Conservation (phyloP, 1,140 invertebrate species). For the Aradophagus sp. region DNA sequence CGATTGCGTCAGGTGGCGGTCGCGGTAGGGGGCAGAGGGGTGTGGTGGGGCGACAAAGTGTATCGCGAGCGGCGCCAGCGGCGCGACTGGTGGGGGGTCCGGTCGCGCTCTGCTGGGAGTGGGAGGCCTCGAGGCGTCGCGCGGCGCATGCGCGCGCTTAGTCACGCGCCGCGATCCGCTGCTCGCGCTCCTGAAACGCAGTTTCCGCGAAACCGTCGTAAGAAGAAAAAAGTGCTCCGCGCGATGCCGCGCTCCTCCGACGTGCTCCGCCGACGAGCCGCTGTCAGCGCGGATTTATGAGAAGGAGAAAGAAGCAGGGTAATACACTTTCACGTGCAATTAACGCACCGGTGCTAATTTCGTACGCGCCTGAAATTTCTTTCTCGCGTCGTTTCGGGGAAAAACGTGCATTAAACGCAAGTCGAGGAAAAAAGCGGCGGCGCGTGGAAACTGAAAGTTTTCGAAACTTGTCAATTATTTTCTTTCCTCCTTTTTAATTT, state of each 20-base stretch:
- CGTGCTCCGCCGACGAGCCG: constrained; percentile 39
- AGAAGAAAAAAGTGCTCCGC: constrained; percentile 64
- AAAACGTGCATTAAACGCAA: too few relatives aligned
- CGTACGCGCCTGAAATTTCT: background rate
- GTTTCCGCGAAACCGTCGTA: constrained; percentile 70
- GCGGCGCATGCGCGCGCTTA: constrained; percentile 59
- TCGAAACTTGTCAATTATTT: too few relatives aligned
- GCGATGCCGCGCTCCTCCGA: constrained; percentile 45
- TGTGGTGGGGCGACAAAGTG: constrained; percentile 24
- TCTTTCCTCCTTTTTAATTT: too few relatives aligned
- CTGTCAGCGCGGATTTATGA: constrained; percentile 46
- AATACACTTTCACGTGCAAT: constrained; percentile 31
- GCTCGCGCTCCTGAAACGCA: constrained; percentile 71
- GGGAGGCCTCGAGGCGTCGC: background rate
- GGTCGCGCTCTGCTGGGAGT: constrained; percentile 3
- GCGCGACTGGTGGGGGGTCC: background rate
- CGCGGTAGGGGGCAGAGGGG: constrained; percentile 4
- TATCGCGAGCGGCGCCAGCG: constrained; percentile 13
- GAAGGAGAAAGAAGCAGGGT: constrained; percentile 49
- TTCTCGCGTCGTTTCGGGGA: constrained; percentile 1
- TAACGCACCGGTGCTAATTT: constrained; percentile 17
- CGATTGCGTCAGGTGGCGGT: constrained; percentile 17
- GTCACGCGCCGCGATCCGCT: constrained; percentile 58
- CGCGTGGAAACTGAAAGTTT: too few relatives aligned
- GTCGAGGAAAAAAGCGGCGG: constrained; percentile 1